Evolutionary conservation across 2,888 invertebrate species (phyloP), one percentile per base, ranked within the genome.

Genomic region (Drosophila silvestris): DNA sequence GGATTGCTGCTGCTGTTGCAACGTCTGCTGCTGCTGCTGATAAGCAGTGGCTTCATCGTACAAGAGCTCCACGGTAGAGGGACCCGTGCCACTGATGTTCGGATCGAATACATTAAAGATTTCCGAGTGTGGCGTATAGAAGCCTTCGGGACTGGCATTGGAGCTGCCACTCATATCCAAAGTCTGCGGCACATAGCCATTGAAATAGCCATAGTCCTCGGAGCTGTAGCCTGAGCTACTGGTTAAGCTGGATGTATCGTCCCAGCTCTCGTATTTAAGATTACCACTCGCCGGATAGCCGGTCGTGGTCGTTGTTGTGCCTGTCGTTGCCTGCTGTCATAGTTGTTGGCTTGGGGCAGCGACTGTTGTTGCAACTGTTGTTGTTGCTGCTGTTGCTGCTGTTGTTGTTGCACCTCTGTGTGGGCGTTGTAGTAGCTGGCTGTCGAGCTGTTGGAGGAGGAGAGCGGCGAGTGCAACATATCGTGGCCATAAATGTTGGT

Each of bases 241-340:
- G 44, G 93, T 93, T 30, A 93, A 71, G 39, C 93, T 94, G 50
- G 93, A 93, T 37, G 93, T 93, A 41, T 93, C 93, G 62, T 93
- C 93, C 70, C 92, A 93, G 73, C 91, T 93, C 77, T 93, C 93
- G 60, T 93, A 92, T 26, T 47, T 47, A 10, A 90, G 71, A 51
- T 69, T 72, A 52, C 71, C 66, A 33, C 82, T 81, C 59, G 74
- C 50, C 60, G 65, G 66, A 37, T 68, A 84, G 44, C 47, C 39
- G 32, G 62, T 12, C 12, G 73, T 5, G 6, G 19, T 22, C 14
- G 65, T 14, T 10, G 60, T 30, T 28, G 65, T 26, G 16, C 59
- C 56, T 6, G 70, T 39, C 22, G 59, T 19, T 35, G 71, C 51
- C 2, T 56, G 7, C 44, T 60, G 61, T 81, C 73, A 35, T 72